A percentile compares a stretch with the other conserved stretches of the same genome.
These are phyloP conservation scores for Drosophila peninsularis DNA, from an alignment of 2,888 invertebrate genomes.

Conservation along the genomic window DNA sequence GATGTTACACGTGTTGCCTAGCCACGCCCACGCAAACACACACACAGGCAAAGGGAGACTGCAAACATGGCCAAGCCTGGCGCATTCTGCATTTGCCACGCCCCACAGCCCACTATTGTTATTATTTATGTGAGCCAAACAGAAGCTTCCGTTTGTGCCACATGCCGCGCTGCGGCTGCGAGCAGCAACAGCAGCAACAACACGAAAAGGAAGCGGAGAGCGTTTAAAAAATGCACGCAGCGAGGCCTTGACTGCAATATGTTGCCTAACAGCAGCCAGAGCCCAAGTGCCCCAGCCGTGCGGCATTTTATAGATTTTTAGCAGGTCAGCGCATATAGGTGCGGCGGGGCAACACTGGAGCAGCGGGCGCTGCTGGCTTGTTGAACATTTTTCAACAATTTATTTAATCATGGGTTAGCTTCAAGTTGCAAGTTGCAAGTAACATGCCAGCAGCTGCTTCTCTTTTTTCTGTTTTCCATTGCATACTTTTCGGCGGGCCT, in stretches of 20 bases:
- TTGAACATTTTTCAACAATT: slow-evolving; percentile 79
- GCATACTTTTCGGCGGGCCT: slow-evolving; percentile 42
- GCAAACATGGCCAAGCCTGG: background rate
- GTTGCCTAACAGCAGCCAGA: slow-evolving; percentile 73
- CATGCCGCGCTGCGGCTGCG: slow-evolving; percentile 63
- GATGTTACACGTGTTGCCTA: slow-evolving; percentile 70
- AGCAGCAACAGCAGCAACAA: slow-evolving; percentile 17
- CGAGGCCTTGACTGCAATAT: slow-evolving; percentile 80
- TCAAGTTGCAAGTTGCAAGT: slow-evolving; percentile 33
- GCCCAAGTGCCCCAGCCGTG: background rate
- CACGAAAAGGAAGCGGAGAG: slow-evolving; percentile 64
- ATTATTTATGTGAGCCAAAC: slow-evolving; percentile 81
- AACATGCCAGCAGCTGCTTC: slow-evolving; percentile 25
- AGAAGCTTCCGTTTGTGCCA: slow-evolving; percentile 80
- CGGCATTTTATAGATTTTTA: slow-evolving; percentile 75
- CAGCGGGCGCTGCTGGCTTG: slow-evolving; percentile 44
- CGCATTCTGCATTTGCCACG: slow-evolving; percentile 35
- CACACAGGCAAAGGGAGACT: slow-evolving; percentile 2
- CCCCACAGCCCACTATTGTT: slow-evolving; percentile 61
- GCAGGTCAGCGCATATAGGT: slow-evolving; percentile 60
- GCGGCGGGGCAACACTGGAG: slow-evolving; percentile 2
- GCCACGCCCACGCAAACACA: slow-evolving; percentile 46
- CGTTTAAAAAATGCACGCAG: slow-evolving; percentile 80
- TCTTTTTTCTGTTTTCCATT: slow-evolving; percentile 23
- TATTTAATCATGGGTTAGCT: slow-evolving; percentile 77